These are phyloP conservation scores for Hemithea aestivaria DNA, from an alignment of 2,888 invertebrate species.

Conservation along the genomic window DNA sequence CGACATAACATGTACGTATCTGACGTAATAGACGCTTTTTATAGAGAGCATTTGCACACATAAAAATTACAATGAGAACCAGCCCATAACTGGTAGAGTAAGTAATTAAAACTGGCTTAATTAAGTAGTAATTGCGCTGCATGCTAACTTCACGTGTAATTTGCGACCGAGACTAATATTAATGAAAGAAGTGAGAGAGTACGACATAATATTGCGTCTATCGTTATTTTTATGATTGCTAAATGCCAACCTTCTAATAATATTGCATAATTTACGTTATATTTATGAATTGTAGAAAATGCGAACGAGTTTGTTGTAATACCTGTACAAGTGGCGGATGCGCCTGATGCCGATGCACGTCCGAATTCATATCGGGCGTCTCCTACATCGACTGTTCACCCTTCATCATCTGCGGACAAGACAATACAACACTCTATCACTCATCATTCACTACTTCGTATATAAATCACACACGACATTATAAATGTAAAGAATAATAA, in stretches of 20 bases:
- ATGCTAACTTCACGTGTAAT: neutral
- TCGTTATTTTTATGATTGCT: too few species aligned
- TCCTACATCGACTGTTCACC: conserved; percentile 58
- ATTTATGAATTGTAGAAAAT: too few species aligned
- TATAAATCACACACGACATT: too few species aligned
- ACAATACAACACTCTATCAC: neutral
- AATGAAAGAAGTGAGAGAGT: too few species aligned
- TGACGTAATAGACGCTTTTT: conserved; percentile 25
- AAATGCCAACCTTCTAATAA: too few species aligned
- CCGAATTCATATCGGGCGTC: conserved; percentile 72
- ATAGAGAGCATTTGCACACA: conserved; percentile 13
- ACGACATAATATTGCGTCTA: too few species aligned
- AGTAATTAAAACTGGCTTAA: conserved; percentile 12
- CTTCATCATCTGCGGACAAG: conserved; percentile 67
- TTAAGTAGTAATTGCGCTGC: conserved; percentile 1
- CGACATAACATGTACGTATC: conserved; percentile 23
- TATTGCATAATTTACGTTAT: too few species aligned
- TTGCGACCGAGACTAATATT: too few species aligned
- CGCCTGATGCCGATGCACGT: conserved; percentile 75
- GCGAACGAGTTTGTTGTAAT: conserved; percentile 24
- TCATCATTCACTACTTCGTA: too few species aligned
- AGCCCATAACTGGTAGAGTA: conserved; percentile 5
- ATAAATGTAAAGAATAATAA: too few species aligned
- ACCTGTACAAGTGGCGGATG: conserved; percentile 76
- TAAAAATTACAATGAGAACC: conserved; percentile 18